phyloP scores from a whole-genome alignment of 2,888 invertebrate species.

The Ophioninae sp. region DNA sequence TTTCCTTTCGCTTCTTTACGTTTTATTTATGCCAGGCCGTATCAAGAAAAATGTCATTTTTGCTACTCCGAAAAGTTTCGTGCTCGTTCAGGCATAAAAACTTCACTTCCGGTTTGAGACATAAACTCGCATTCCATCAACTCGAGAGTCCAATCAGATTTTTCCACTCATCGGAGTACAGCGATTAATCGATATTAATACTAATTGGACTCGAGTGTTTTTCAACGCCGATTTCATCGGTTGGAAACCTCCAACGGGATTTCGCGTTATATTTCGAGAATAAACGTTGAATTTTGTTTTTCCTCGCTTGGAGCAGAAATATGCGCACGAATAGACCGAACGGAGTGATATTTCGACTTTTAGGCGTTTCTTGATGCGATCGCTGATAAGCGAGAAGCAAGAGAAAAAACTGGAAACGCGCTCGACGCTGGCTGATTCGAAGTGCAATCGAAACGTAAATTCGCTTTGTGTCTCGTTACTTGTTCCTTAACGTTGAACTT shows the following conservation, averaged over 20 bases:
- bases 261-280: not conserved
- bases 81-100: not conserved
- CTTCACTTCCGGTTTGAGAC: not conserved
- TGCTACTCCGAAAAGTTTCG: not conserved
- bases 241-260: not conserved
- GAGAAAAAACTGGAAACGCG: not conserved
- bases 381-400: not conserved
- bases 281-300: not conserved
- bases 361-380: not conserved
- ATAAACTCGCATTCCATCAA: not conserved
- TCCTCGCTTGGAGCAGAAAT: too few relatives aligned
- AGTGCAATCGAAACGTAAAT: constrained; percentile 25
- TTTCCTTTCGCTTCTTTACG: not conserved
- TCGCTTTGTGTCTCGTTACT: constrained; percentile 9
- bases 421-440: constrained; percentile 32
- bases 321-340: not conserved
- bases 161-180: not conserved
- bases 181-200: not conserved
- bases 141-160: not conserved
- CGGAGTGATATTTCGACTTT: not conserved
- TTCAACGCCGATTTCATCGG: not conserved
- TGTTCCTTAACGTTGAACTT: constrained; percentile 44
- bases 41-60: not conserved
- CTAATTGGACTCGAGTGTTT: not conserved
- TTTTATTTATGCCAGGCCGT: not conserved